Evolutionary conservation across 2,888 invertebrate genomes (phyloP).

Genomic region (Ichneumoninae sp.): DNA sequence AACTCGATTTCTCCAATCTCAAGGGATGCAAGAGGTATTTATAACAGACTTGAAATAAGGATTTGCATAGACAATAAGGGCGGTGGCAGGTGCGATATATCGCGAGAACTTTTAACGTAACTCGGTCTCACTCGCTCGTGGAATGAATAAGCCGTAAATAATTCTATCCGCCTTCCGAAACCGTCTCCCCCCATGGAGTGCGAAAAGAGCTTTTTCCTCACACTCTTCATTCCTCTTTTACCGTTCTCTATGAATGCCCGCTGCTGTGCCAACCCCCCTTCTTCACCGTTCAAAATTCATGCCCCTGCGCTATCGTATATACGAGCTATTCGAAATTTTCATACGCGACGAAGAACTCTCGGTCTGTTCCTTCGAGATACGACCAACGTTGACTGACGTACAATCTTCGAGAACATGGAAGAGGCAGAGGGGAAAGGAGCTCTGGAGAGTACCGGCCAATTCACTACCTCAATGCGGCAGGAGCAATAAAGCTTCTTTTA

Average conservation of each 20-base stretch:
- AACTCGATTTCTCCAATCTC: slow-evolving; percentile 50
- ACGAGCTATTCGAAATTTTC: slow-evolving; percentile 55
- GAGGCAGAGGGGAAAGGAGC: neutral
- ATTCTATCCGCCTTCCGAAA: slow-evolving; percentile 71
- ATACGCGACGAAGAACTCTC: slow-evolving; percentile 43
- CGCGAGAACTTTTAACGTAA: slow-evolving; percentile 77
- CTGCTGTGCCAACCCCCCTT: slow-evolving; percentile 19
- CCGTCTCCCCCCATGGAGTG: slow-evolving; percentile 16
- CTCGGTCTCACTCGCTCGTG: slow-evolving; percentile 59
- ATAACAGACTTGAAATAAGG: slow-evolving; percentile 78
- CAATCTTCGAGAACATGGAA: slow-evolving; percentile 57
- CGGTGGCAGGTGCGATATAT: slow-evolving; percentile 73
- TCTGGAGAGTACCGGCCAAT: slow-evolving; percentile 29
- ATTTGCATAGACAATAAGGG: slow-evolving; percentile 80
- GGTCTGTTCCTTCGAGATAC: slow-evolving; percentile 60
- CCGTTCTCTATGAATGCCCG: slow-evolving; percentile 21
- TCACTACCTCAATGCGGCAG: slow-evolving; percentile 22
- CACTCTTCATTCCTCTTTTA: slow-evolving; percentile 36
- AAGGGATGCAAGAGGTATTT: slow-evolving; percentile 75
- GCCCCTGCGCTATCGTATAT: slow-evolving; percentile 40
- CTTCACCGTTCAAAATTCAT: slow-evolving; percentile 62
- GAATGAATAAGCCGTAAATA: slow-evolving; percentile 79
- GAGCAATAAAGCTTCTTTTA: slow-evolving; percentile 58
- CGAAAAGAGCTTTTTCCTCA: slow-evolving; percentile 47
- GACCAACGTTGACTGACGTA: slow-evolving; percentile 55